Percentiles rank a stretch among this genome's conserved stretches.
These are phyloP conservation scores for Tubiluchus corallicola DNA, from an alignment of 2,888 invertebrate species.

Conservation along the genomic window DNA sequence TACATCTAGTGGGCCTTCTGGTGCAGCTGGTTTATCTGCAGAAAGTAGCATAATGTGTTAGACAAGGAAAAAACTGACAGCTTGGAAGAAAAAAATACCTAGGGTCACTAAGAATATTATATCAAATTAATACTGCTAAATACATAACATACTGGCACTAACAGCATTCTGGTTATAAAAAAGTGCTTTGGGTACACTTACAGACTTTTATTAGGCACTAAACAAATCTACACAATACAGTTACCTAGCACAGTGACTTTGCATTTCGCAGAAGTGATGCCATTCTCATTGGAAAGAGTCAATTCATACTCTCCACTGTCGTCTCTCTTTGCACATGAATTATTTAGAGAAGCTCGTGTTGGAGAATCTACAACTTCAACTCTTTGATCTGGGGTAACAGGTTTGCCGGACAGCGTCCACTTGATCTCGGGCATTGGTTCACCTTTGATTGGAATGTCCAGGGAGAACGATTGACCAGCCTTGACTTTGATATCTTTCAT, in stretches of 20 bases:
- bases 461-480: conserved; percentile 86
- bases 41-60: no score
- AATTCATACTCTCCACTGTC: conserved; percentile 26
- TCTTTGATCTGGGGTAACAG: conserved; percentile 14
- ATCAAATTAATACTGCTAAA: no score
- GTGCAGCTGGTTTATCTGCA: conserved; percentile 26
- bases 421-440: conserved; percentile 77
- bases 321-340: conserved; percentile 22
- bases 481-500: conserved; percentile 76
- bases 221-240: conserved; percentile 8
- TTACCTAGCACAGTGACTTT: conserved; percentile 28
- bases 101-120: no score
- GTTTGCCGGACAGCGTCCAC: conserved; percentile 43
- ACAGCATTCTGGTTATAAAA: no score
- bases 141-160: no score
- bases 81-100: no score
- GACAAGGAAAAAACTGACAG: no score
- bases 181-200: no score
- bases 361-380: conserved; percentile 19
- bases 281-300: conserved; percentile 28
- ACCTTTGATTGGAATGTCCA: conserved; percentile 80
- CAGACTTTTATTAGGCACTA: not conserved
- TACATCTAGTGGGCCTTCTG: conserved; percentile 21
- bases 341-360: conserved; percentile 22
- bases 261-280: conserved; percentile 22